These are phyloP conservation scores for Diplodus puntazzo DNA, from an alignment of 2,797 vertebrate species.

Conservation along the genomic window DNA sequence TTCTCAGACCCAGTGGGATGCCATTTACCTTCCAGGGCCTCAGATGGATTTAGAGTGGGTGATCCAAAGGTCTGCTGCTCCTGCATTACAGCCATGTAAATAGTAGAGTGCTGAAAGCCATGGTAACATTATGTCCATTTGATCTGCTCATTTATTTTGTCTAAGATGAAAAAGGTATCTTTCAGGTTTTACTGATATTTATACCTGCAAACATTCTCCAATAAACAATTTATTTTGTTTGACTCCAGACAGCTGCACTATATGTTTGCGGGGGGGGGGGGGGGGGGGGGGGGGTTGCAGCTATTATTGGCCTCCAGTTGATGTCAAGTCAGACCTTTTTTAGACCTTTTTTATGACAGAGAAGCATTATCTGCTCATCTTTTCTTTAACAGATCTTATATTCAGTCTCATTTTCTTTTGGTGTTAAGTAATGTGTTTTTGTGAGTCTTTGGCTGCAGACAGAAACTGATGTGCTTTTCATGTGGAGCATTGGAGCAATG, in stretches of 20 bases:
- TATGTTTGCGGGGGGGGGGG: slow-evolving; percentile 12
- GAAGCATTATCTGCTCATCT: background rate
- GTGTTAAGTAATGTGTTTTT: background rate
- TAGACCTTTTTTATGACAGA: slow-evolving; percentile 29
- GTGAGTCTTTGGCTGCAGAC: background rate
- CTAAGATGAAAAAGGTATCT: background rate
- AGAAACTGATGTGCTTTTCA: slow-evolving; percentile 34
- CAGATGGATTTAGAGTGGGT: slow-evolving; percentile 43
- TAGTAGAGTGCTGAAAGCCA: background rate
- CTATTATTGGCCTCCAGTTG: slow-evolving; percentile 27
- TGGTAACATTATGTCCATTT: background rate
- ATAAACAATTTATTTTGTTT: background rate
- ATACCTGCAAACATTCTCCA: background rate
- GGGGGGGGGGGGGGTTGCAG: too few species aligned
- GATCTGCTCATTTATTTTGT: background rate
- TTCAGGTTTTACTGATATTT: background rate
- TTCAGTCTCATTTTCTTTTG: slow-evolving; percentile 4
- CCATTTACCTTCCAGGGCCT: slow-evolving; percentile 46
- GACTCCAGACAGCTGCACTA: background rate
- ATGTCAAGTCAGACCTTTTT: slow-evolving; percentile 31
- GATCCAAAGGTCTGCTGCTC: slow-evolving; percentile 37
- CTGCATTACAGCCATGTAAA: slow-evolving; percentile 37
- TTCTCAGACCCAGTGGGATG: slow-evolving; percentile 44
- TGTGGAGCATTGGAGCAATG: slow-evolving; percentile 5
- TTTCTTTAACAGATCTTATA: slow-evolving; percentile 16